Evolutionary conservation across 1,140 invertebrate species (phyloP), one percentile per base, ranked within the genome.

Genomic region (Dreissena rostriformis): DNA sequence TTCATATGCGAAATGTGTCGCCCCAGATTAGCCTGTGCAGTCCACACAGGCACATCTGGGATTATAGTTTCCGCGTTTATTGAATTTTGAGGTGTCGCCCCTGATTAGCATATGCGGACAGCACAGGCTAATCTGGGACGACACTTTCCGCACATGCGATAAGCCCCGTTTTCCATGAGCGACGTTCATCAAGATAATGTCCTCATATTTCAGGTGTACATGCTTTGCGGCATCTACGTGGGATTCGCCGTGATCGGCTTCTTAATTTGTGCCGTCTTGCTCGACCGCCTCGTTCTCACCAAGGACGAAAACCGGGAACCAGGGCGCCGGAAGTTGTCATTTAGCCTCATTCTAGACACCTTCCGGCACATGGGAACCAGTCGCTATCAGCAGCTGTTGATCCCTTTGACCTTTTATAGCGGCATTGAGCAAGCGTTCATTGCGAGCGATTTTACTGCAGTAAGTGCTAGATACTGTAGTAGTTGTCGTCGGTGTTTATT

Each of bases 351-450:
- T 1, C 96, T 97, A 0, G 97, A 97, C n/a, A 98, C 98, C 5
- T 96, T 97, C 76, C 96, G 96, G 91, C 98, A 98, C 90, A 94
- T 98, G 86, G 97, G 97, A 93, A 82, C 82, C 29, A 87, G 90
- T 53, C 97, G 97, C 91, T 91, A 93, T 49, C 98, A 99, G 90
- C 96, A 98, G 87, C 94, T 99, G 6, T 95, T 99, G 12, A 98
- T 99, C 88, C 98, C 98, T 0, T 96, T 99, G 79, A 99, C 98
- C 0, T 94, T 99, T 52, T 99, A 97, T 96, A 99, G 98, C 89
- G 98, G 98, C 67, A 96, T 99, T 95, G 98, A 99, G 92, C 98
- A 99, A 92, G 98, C 97, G 0, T 99, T 99, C 94, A 97, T 99
- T 81, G 96, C 97, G 17, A 97, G 97, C 63, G 97, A 99, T 88